These are phyloP conservation scores for Crocallis elinguaria DNA, from an alignment of 2,888 invertebrate species.

Conservation along the genomic window DNA sequence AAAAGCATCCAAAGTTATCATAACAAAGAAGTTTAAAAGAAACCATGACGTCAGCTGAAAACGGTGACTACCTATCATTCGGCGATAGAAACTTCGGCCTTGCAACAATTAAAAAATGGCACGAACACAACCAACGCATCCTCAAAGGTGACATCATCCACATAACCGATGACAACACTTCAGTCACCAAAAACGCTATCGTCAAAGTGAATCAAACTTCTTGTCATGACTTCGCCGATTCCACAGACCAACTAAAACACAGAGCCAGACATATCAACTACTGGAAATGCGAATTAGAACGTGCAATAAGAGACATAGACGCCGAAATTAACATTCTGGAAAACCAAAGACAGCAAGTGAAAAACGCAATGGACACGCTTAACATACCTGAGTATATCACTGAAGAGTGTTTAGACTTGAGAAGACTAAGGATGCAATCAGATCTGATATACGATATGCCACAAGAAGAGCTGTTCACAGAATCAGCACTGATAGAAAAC, in stretches of 20 bases:
- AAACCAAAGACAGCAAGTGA: conserved; percentile 72
- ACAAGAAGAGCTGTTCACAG: conserved; percentile 90
- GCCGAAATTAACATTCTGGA: conserved; percentile 69
- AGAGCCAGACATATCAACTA: conserved; percentile 75
- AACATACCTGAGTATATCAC: conserved; percentile 75
- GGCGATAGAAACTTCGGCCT: conserved; percentile 63
- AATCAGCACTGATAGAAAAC: conserved; percentile 89
- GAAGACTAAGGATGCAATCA: conserved; percentile 88
- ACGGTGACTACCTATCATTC: conserved; percentile 69
- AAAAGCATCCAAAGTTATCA: not conserved
- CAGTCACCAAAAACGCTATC: conserved; percentile 75
- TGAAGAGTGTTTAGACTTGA: conserved; percentile 88
- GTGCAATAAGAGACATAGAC: conserved; percentile 74
- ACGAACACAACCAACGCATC: conserved; percentile 66
- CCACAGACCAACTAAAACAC: conserved; percentile 71
- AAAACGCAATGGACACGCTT: conserved; percentile 69
- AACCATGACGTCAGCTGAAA: conserved; percentile 60
- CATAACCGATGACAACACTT: conserved; percentile 71
- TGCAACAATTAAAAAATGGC: conserved; percentile 66
- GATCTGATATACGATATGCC: conserved; percentile 90
- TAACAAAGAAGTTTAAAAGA: not conserved
- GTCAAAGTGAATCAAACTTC: conserved; percentile 76
- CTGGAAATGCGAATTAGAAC: conserved; percentile 74
- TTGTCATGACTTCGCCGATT: conserved; percentile 69
- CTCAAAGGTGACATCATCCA: conserved; percentile 74